Conservation (phyloP, 2,888 invertebrate species). For the Alviniconcha strummeri region DNA sequence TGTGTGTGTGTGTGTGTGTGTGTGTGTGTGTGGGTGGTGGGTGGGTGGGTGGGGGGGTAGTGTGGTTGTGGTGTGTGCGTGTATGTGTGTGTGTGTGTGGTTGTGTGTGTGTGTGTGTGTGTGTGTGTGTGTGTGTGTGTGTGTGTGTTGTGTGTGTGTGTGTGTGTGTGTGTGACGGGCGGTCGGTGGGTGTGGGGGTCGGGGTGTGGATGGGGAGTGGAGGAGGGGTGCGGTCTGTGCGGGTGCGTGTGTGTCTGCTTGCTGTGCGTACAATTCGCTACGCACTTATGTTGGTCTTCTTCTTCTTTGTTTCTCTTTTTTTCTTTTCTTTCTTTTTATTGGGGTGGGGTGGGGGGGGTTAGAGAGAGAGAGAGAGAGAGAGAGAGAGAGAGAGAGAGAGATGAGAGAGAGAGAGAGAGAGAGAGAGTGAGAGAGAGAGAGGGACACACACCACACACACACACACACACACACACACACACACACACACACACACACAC, state of each 20-base stretch:
- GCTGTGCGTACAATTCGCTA: too few relatives aligned
- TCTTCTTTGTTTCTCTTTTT: too few relatives aligned
- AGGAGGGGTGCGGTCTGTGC: too few relatives aligned
- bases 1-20: conserved; percentile 1
- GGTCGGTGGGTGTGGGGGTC: too few relatives aligned
- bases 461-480: too few relatives aligned
- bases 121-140: background rate
- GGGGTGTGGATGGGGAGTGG: too few relatives aligned
- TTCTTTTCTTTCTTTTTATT: too few relatives aligned
- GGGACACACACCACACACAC: background rate
- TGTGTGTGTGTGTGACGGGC: background rate
- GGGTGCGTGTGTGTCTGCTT: too few relatives aligned
- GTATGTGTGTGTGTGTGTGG: background rate
- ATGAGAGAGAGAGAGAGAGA: background rate
- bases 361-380: background rate
- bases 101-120: background rate
- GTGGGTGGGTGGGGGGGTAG: background rate
- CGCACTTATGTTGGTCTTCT: too few relatives aligned
- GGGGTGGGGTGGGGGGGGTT: too few relatives aligned
- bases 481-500: too few relatives aligned
- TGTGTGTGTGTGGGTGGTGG: background rate
- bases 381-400: background rate
- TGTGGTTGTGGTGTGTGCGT: background rate
- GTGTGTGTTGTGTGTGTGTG: background rate
- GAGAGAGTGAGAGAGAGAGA: conserved; percentile 2